phyloP scores from a whole-genome alignment of 1,140 invertebrate species.

The Temnothorax longispinosus region DNA sequence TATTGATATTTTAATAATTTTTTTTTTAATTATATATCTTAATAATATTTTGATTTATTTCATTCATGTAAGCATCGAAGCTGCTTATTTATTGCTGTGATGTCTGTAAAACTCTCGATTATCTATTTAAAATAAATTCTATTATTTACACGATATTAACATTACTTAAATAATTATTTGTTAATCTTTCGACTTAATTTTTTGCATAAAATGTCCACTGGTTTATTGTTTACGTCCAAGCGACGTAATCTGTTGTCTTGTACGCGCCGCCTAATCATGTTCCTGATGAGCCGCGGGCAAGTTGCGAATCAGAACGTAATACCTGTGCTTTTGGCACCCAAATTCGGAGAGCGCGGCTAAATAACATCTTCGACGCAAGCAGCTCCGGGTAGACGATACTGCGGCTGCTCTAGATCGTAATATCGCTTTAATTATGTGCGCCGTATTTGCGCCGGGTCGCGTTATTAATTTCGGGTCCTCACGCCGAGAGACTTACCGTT shows the following conservation, averaged over 20 bases:
- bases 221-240: not conserved
- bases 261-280: slow-evolving; percentile 16
- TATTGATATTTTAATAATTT: too few species aligned
- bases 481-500: slow-evolving; percentile 77
- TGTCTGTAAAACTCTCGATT: not conserved
- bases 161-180: not conserved
- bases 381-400: slow-evolving; percentile 61
- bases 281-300: slow-evolving; percentile 34
- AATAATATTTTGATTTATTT: not conserved
- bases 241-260: not conserved
- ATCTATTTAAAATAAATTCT: not conserved
- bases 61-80: not conserved
- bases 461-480: slow-evolving; percentile 82
- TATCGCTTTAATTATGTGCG: slow-evolving; percentile 81
- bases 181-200: not conserved
- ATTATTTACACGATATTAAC: not conserved
- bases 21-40: not conserved
- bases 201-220: not conserved
- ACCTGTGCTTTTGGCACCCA: slow-evolving; percentile 38
- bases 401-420: slow-evolving; percentile 75
- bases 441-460: slow-evolving; percentile 79
- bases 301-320: slow-evolving; percentile 49
- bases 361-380: slow-evolving; percentile 62
- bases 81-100: not conserved
- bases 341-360: slow-evolving; percentile 53